Evolutionary conservation across 2,888 invertebrate species (phyloP), one percentile per base, ranked within the genome.

Genomic region (Thalpophila matura): DNA sequence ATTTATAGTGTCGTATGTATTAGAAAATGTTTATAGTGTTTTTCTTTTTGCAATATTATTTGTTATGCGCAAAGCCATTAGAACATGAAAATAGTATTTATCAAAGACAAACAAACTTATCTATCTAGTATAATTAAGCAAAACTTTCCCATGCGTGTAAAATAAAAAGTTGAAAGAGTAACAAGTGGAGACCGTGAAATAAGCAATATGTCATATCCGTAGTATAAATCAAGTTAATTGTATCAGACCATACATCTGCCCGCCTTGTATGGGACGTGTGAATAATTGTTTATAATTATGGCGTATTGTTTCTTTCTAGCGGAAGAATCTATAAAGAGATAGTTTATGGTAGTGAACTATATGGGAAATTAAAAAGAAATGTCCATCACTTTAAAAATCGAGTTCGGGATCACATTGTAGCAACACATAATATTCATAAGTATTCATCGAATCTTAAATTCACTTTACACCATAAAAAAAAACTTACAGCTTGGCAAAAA

Each of bases 161-260:
- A 61, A 67, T 58, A 74, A 74, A 73, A 69, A 75, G 53, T 55
- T 49, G 55, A 18, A 40, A 61, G 65, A 53, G 40, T 61, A 82
- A 67, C 58, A 46, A 63, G 62, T 59, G 75, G 58, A 76, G 81
- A 84, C 87, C 87, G 84, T 89, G 85, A 87, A 88, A 87, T 82
- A 58, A 82, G 77, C 69, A 75, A 73, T 75, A 75, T 73, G 76
- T 79, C 79, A 82, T 81, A 74, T 84, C 78, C 71, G 77, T 67
- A 59, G 33, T 74, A 85, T 87, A 84, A 86, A 88, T 89, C 87
- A 86, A 84, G 74, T 85, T 87, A 86, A 87, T 87, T 86, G 82
- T 81, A 81, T 80, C 74, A 77, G 75, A 31, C 60, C 24, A 51
- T 68, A 79, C 86, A 88, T 85, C 75, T 87, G 87, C 76, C 64